Conservation (phyloP, 2,113 vertebrate genomes). For the Glaucomys volans region DNA sequence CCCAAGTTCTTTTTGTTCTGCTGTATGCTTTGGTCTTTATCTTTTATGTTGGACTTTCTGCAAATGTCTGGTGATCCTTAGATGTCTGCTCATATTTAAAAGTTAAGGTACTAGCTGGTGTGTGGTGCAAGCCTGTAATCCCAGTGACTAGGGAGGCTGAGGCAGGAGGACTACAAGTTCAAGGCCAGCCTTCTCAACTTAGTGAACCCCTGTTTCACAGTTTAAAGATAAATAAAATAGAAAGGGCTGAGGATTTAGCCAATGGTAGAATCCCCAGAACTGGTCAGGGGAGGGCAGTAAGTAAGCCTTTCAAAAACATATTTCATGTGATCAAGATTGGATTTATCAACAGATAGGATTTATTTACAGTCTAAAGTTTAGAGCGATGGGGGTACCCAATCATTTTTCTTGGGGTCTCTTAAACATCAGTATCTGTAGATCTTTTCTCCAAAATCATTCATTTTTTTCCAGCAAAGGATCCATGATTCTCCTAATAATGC, state of each 20-base stretch:
- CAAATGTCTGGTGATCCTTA: not conserved
- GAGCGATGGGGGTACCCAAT: not conserved
- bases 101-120: not conserved
- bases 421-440: not conserved
- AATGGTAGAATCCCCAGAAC: not conserved
- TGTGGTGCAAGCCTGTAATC: not conserved
- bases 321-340: not conserved
- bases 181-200: not conserved
- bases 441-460: not conserved
- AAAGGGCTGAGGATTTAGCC: not conserved
- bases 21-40: not conserved
- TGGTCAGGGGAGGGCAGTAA: no score
- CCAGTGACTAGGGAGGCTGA: not conserved
- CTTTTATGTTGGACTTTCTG: slow-evolving; percentile 38
- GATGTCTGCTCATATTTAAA: not conserved
- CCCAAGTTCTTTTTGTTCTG: not conserved
- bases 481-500: not conserved
- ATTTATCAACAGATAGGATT: not conserved
- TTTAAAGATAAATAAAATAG: not conserved
- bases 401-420: not conserved
- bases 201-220: not conserved
- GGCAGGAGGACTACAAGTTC: not conserved
- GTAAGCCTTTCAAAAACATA: not conserved
- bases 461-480: slow-evolving; percentile 1
- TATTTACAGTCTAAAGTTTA: not conserved